These are phyloP conservation scores for Mythimna ferrago DNA, from an alignment of 2,888 invertebrate species.

Conservation along the genomic window DNA sequence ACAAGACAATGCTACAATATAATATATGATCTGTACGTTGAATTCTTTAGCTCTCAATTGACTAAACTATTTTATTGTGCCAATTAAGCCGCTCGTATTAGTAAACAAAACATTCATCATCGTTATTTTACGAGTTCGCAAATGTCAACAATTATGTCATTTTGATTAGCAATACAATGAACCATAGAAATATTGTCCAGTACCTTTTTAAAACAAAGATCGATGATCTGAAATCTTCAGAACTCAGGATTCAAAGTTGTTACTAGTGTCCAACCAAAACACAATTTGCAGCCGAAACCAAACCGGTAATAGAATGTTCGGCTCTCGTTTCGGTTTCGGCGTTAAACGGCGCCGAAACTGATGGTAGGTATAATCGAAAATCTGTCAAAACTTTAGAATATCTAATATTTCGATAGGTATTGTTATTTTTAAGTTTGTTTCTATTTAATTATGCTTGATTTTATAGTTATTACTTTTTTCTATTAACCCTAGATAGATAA, in stretches of 20 bases:
- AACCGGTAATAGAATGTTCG: no score
- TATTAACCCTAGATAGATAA: no score
- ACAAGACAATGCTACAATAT: not conserved
- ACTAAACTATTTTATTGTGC: constrained; percentile 42
- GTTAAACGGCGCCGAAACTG: no score
- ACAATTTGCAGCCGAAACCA: no score
- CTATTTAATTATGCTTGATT: no score
- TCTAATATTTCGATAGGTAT: no score
- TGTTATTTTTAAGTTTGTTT: no score
- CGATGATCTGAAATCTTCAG: not conserved
- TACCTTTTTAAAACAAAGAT: not conserved
- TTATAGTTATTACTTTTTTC: no score
- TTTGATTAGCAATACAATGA: constrained; percentile 8
- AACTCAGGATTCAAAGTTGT: not conserved
- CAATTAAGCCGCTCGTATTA: constrained; percentile 28
- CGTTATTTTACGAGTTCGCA: constrained; percentile 6
- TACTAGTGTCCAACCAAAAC: no score
- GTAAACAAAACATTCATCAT: constrained; percentile 33
- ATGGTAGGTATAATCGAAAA: no score
- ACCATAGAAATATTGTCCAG: not conserved
- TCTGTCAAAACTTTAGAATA: no score
- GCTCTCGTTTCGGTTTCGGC: no score
- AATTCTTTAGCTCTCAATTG: constrained; percentile 40
- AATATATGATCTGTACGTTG: not conserved
- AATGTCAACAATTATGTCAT: constrained; percentile 39